Evolutionary conservation across 2,113 vertebrate genomes (phyloP).

Genomic region (Rousettus leschenaultii): DNA sequence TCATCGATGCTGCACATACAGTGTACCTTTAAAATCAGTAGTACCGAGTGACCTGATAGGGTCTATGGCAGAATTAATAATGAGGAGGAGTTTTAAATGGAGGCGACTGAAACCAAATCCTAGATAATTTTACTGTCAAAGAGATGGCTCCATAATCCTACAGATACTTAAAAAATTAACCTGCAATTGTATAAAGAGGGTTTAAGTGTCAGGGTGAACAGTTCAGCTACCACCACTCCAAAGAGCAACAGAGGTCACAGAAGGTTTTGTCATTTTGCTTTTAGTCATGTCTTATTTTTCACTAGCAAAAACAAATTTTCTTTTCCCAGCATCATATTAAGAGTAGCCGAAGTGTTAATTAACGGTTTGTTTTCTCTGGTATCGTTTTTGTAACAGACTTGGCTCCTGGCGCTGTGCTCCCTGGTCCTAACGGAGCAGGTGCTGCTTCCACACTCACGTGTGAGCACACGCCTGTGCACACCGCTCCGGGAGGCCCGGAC

Average conservation of each 20-base stretch:
- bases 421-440: no score
- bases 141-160: not conserved
- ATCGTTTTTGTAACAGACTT: constrained; percentile 28
- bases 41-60: not conserved
- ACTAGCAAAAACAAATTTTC: not conserved
- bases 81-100: not conserved
- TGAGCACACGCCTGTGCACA: no score
- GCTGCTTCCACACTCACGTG: no score
- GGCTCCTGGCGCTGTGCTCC: not conserved
- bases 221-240: not conserved
- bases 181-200: not conserved
- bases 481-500: no score
- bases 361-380: not conserved
- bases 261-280: not conserved
- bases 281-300: not conserved
- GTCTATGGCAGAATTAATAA: not conserved
- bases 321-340: not conserved
- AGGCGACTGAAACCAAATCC: not conserved
- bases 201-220: not conserved
- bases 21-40: not conserved
- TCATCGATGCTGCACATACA: not conserved
- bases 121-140: not conserved
- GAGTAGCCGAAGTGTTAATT: constrained; percentile 33
- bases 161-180: not conserved
- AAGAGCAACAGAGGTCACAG: not conserved